phyloP scores from a whole-genome alignment of 1,140 invertebrate species.

The Proctacanthus coquilletti region DNA sequence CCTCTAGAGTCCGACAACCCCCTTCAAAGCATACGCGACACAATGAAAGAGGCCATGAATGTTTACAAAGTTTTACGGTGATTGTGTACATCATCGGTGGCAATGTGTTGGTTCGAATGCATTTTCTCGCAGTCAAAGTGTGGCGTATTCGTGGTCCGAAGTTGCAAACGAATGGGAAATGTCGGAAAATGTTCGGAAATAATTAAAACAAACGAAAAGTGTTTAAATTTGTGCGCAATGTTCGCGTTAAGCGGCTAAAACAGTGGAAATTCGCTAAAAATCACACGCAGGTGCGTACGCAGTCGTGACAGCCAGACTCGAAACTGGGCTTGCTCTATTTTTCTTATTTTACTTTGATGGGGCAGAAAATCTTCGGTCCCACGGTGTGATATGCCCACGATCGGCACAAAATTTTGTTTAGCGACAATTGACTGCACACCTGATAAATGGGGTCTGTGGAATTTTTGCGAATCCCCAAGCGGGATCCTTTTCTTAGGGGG shows the following conservation, averaged over 20 bases:
- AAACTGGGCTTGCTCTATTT: slow-evolving; percentile 62
- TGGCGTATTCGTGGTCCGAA: slow-evolving; percentile 7
- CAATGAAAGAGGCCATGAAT: slow-evolving; percentile 7
- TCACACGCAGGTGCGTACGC: slow-evolving; percentile 82
- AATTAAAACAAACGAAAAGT: slow-evolving; percentile 6
- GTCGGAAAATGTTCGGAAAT: slow-evolving; percentile 8
- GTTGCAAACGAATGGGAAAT: slow-evolving; percentile 3
- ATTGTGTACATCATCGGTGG: not conserved
- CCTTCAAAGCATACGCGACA: slow-evolving; percentile 1
- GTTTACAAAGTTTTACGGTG: not conserved
- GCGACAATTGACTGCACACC: no score
- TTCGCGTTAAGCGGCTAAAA: no score
- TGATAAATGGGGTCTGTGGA: no score
- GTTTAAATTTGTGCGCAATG: slow-evolving; percentile 10
- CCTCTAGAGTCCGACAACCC: no score
- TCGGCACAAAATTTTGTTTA: no score
- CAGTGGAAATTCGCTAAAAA: slow-evolving; percentile 12
- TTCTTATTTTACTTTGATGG: not conserved
- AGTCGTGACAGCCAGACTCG: slow-evolving; percentile 59
- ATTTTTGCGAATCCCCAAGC: no score
- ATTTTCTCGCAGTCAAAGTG: slow-evolving; percentile 1
- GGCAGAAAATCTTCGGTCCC: no score
- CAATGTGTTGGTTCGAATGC: not conserved
- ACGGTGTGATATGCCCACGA: no score
- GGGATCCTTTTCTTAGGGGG: no score